Evolutionary conservation across 2,888 invertebrate species (phyloP).

Genomic region (Lithophane semibrunnea): DNA sequence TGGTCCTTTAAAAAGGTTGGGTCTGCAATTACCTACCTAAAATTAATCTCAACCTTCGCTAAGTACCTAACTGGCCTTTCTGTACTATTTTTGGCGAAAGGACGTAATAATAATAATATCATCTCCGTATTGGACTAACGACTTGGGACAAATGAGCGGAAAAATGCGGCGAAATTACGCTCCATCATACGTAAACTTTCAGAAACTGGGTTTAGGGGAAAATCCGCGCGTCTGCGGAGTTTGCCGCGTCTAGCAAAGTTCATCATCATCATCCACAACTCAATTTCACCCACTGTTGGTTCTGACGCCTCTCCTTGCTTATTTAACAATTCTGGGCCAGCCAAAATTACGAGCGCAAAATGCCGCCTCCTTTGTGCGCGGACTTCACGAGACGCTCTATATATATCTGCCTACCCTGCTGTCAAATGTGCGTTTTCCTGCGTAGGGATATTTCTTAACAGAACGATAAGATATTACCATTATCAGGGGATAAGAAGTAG

Average conservation of each 20-base stretch:
- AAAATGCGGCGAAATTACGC: no score
- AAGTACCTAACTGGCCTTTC: conserved; percentile 9
- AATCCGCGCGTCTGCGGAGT: neutral
- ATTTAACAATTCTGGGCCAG: no score
- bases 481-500: conserved; percentile 38
- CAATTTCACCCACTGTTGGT: no score
- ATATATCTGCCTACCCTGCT: neutral
- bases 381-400: neutral
- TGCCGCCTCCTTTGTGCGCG: neutral
- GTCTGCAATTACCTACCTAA: conserved; percentile 20
- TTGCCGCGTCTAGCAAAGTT: neutral
- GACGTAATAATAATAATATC: conserved; percentile 4
- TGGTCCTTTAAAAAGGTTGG: conserved; percentile 36
- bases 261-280: no score
- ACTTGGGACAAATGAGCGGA: neutral
- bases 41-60: conserved; percentile 20
- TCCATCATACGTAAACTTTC: neutral
- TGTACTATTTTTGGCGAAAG: conserved; percentile 16
- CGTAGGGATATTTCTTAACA: conserved; percentile 8
- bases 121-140: neutral
- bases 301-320: no score
- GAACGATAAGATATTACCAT: conserved; percentile 35
- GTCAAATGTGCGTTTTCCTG: neutral
- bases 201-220: neutral
- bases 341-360: neutral